phyloP scores from a whole-genome alignment of 2,888 invertebrate species.

The Quadriops clusia region DNA sequence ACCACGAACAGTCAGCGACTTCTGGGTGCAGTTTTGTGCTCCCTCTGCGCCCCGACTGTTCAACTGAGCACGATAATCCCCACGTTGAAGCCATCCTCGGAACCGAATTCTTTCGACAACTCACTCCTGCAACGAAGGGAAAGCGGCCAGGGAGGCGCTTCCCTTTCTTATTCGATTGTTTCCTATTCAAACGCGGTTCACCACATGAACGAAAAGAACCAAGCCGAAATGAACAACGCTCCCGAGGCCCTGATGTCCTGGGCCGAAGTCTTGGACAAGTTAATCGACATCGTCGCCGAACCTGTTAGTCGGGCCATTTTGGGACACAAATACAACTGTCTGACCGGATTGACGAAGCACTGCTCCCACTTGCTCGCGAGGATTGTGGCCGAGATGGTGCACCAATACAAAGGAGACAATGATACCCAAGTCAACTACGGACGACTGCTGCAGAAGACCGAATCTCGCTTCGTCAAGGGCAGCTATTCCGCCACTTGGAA shows the following conservation, averaged over 20 bases:
- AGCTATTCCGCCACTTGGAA: constrained; percentile 91
- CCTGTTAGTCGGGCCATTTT: constrained; percentile 54
- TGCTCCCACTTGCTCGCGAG: constrained; percentile 71
- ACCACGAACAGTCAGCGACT: constrained; percentile 46
- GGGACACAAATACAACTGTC: constrained; percentile 32
- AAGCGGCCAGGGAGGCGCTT: too few species aligned
- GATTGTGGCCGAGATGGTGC: constrained; percentile 77
- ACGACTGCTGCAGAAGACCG: constrained; percentile 73
- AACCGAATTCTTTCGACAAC: background rate
- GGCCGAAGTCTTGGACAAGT: constrained; percentile 65
- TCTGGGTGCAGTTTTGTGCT: constrained; percentile 70
- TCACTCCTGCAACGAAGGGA: too few species aligned
- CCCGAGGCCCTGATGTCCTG: too few species aligned
- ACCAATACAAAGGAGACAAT: constrained; percentile 65
- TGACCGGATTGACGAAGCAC: constrained; percentile 34
- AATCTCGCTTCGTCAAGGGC: constrained; percentile 80
- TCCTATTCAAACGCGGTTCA: too few species aligned
- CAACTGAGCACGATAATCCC: constrained; percentile 66
- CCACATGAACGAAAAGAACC: too few species aligned
- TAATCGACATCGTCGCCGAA: constrained; percentile 69
- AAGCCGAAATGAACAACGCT: too few species aligned
- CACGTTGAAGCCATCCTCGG: too few species aligned
- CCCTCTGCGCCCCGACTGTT: constrained; percentile 69
- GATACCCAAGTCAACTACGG: constrained; percentile 61
- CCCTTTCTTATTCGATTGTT: too few species aligned